Evolutionary conservation across 2,797 vertebrate species (phyloP).

Genomic region (Poeciliopsis turneri): DNA sequence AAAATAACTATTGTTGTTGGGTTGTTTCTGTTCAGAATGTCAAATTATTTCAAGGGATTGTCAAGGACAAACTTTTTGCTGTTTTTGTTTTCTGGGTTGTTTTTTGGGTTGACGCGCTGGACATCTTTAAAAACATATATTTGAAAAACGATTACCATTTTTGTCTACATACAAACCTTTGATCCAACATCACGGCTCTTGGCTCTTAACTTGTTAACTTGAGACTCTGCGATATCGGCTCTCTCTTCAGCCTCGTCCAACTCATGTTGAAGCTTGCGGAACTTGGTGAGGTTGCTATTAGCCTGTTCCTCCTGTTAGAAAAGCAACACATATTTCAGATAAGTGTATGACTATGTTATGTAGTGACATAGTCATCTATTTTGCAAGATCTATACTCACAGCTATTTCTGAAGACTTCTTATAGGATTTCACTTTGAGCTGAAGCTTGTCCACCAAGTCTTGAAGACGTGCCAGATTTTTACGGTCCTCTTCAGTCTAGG

Average conservation of each 20-base stretch:
- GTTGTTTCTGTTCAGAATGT: background rate
- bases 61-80: background rate
- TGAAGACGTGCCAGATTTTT: slow-evolving; percentile 80
- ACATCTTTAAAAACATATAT: background rate
- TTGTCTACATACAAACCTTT: slow-evolving; percentile 74
- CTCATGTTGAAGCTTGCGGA: slow-evolving; percentile 89
- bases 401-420: slow-evolving; percentile 79
- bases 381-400: slow-evolving; percentile 63
- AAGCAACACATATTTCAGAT: background rate
- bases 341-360: background rate
- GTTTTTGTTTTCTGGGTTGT: background rate
- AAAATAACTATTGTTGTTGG: background rate
- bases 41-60: background rate
- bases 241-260: slow-evolving; percentile 90
- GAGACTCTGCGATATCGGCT: slow-evolving; percentile 88
- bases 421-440: slow-evolving; percentile 83
- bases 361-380: background rate
- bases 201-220: slow-evolving; percentile 89
- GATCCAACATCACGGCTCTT: slow-evolving; percentile 85
- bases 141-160: background rate
- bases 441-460: slow-evolving; percentile 83
- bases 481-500: slow-evolving; percentile 81
- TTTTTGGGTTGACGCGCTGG: too few relatives aligned
- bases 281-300: slow-evolving; percentile 86
- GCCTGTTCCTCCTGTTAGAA: slow-evolving; percentile 86